A percentile compares a stretch with the other conserved stretches of the same genome.
Conservation (phyloP, 2,888 invertebrate species). For the Euplexia lucipara region DNA sequence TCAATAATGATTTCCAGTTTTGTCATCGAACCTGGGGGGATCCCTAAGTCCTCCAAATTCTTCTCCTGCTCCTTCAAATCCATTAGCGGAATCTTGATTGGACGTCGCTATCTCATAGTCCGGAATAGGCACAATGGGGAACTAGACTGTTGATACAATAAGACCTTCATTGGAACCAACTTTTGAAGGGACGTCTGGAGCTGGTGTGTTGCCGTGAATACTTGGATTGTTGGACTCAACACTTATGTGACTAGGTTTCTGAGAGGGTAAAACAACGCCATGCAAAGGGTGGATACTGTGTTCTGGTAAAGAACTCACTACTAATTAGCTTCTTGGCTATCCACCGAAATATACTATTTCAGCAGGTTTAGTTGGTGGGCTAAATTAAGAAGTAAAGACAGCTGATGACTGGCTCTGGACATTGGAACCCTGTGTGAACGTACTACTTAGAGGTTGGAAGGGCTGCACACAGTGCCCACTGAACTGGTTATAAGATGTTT, state of each 20-base stretch:
- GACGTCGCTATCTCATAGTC: conserved; percentile 54
- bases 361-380: conserved; percentile 48
- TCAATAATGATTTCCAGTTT: conserved; percentile 85
- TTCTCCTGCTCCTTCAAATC: conserved; percentile 75
- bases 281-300: conserved; percentile 29
- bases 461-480: conserved; percentile 48
- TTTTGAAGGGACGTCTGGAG: conserved; percentile 15
- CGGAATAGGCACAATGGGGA: conserved; percentile 51
- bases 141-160: conserved; percentile 31
- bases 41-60: conserved; percentile 79
- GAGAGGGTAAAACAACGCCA: not conserved
- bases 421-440: conserved; percentile 36
- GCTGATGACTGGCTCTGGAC: conserved; percentile 30
- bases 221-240: conserved; percentile 15
- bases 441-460: conserved; percentile 46
- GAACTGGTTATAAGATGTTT: conserved; percentile 22
- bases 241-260: conserved; percentile 37
- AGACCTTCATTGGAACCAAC: conserved; percentile 10
- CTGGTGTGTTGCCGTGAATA: conserved; percentile 24
- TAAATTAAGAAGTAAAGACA: conserved; percentile 51
- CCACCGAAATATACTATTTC: conserved; percentile 10
- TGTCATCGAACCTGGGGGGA: conserved; percentile 80
- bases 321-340: conserved; percentile 18
- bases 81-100: conserved; percentile 29
- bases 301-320: conserved; percentile 23